Base-by-base conservation (phyloP, 2,888 invertebrate genomes). In the Cryptus armator region DNA sequence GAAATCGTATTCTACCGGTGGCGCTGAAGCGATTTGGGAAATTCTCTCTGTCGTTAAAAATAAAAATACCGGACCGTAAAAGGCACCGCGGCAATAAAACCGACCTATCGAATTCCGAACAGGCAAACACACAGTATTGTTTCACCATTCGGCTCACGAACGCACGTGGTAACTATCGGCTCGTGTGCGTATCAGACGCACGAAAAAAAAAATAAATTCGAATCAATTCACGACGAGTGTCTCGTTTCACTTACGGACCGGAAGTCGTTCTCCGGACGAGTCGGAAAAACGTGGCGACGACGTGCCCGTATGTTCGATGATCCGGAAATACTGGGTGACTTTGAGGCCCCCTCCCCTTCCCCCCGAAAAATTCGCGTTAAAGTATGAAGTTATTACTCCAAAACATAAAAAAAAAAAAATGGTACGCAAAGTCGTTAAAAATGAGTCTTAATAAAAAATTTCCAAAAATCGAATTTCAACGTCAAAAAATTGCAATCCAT, bases 121-220 rank as follows among this genome's bases (percentile, higher is more conserved):
- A 83, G 76, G 74, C 53, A 53, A 70, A 48, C 43, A 48, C 43
- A 10, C 32, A 56, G 66, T 48, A 75, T 80, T 72, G 80, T 82
- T 79, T 46, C 32, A 53, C 59, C 51, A 76, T 85, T 82, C 79
- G 67, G 51, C 71, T 85, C 85, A 85, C 85, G 85, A 79, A 71
- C 64, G 44, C 66, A 32, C 6, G 5, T 72, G 66, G 32, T 16
- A 29, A 44, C 56, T 46, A 3, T 59, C 24, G 48, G 66, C 19
- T 51, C 48, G 56, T 62, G 70, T 66, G 75, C 53, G 62, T 85
- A 75, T 75, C 48, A 56, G 71, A 44, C 16, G 44, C 46, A 51
- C 19, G 29, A 48, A n/a, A 51, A 68, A 29, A 70, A 78, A 70
- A 66, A 81, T 37, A 56, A 12, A 43, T 67, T 70, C 75, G 62